Evolutionary conservation across 2,888 invertebrate genomes (phyloP).

Genomic region (Megaustenia siamemsis): DNA sequence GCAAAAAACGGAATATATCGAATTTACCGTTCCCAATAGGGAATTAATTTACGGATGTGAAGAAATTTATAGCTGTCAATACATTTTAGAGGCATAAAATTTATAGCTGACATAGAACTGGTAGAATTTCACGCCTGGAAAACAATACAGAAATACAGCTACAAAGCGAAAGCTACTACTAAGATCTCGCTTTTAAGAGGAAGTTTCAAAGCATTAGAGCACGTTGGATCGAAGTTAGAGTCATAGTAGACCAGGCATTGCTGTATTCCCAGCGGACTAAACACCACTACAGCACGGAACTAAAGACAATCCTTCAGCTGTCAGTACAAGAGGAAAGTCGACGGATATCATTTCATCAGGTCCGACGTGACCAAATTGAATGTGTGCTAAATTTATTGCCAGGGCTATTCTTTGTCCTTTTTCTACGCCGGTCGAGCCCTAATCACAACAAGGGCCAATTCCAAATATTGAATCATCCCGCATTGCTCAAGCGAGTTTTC

Average conservation of each 20-base stretch:
- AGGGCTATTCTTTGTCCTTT: neutral
- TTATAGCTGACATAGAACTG: no score
- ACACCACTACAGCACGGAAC: neutral
- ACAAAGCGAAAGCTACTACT: neutral
- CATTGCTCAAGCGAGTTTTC: neutral
- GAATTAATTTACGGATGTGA: no score
- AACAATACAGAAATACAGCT: no score
- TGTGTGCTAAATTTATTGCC: constrained; percentile 52
- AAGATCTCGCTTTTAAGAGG: constrained; percentile 6
- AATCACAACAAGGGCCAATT: constrained; percentile 46
- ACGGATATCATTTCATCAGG: constrained; percentile 51
- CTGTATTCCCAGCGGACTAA: neutral
- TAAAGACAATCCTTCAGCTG: constrained; percentile 52
- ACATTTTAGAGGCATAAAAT: no score
- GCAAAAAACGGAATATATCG: no score
- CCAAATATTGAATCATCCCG: constrained; percentile 48
- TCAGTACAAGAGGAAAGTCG: constrained; percentile 24
- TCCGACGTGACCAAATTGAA: constrained; percentile 52
- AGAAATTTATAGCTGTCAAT: no score
- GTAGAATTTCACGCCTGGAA: no score
- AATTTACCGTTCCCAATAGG: no score
- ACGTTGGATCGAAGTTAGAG: neutral
- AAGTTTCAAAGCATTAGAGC: neutral
- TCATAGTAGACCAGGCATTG: neutral
- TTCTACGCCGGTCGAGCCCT: neutral